phyloP scores from a whole-genome alignment of 2,797 vertebrate species.

The Semotilus atromaculatus region DNA sequence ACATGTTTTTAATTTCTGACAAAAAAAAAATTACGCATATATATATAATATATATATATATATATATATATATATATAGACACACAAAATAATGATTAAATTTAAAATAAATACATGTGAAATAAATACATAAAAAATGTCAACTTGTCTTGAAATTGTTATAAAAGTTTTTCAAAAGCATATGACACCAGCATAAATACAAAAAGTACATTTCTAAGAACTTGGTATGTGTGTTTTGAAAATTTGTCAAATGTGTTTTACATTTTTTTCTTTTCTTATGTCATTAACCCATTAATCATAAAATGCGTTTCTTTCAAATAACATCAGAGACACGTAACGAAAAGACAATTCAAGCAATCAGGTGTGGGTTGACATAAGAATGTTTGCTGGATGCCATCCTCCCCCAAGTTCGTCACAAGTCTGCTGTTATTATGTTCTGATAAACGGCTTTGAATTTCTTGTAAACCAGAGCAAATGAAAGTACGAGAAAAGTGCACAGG shows the following conservation, averaged over 20 bases:
- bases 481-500: constrained; percentile 20
- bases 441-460: constrained; percentile 31
- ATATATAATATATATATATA: no score
- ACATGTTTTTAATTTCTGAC: background rate
- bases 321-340: background rate
- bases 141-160: background rate
- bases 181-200: background rate
- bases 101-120: background rate
- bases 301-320: background rate
- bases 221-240: background rate
- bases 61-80: no score
- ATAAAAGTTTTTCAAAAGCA: background rate
- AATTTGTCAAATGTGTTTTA: background rate
- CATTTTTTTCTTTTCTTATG: background rate
- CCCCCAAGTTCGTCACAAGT: background rate
- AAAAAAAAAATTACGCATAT: no score
- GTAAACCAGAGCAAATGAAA: constrained; percentile 36
- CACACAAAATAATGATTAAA: background rate
- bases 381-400: background rate
- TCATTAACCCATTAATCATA: background rate
- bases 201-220: background rate
- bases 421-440: background rate
- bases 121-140: background rate
- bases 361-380: background rate
- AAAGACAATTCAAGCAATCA: constrained; percentile 23